Conservation (phyloP, 2,888 invertebrate species). For the Lymantria monacha region DNA sequence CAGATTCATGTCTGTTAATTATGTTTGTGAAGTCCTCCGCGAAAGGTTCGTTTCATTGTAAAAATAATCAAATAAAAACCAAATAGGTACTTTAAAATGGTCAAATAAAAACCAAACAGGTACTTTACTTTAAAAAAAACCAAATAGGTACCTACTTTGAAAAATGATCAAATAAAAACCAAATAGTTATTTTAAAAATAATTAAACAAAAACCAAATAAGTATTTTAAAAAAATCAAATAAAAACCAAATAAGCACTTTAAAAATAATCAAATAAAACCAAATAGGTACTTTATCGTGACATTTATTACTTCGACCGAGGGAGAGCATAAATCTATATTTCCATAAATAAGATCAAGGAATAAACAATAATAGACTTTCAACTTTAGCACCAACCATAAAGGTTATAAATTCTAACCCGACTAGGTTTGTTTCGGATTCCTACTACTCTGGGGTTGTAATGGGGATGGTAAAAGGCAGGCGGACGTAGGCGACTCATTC, state of each 20-base stretch:
- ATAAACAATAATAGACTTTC: conserved; percentile 24
- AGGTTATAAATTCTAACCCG: conserved; percentile 16
- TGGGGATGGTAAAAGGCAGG: conserved; percentile 81
- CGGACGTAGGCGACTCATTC: conserved; percentile 66
- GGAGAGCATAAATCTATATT: conserved; percentile 19
- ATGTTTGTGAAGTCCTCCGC: no score
- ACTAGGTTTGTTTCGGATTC: conserved; percentile 30
- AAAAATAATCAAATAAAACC: conserved; percentile 1
- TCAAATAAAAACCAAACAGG: no score
- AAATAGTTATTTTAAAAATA: neutral
- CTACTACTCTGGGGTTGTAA: conserved; percentile 74
- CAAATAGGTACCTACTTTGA: no score
- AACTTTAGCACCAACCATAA: conserved; percentile 39
- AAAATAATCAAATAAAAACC: no score
- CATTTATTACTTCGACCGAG: conserved; percentile 28
- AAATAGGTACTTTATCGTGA: neutral
- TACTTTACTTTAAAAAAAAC: conserved; percentile 2
- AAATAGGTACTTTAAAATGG: neutral
- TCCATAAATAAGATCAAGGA: conserved; percentile 34
- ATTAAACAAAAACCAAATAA: no score
- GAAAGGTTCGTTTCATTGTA: no score
- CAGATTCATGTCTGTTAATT: no score
- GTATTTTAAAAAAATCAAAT: neutral
- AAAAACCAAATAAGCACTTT: conserved; percentile 3
- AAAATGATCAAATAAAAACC: no score